Evolutionary conservation across 2,888 invertebrate genomes (phyloP), one percentile per base, ranked within the genome.

Genomic region (Eugnorisma glareosa): DNA sequence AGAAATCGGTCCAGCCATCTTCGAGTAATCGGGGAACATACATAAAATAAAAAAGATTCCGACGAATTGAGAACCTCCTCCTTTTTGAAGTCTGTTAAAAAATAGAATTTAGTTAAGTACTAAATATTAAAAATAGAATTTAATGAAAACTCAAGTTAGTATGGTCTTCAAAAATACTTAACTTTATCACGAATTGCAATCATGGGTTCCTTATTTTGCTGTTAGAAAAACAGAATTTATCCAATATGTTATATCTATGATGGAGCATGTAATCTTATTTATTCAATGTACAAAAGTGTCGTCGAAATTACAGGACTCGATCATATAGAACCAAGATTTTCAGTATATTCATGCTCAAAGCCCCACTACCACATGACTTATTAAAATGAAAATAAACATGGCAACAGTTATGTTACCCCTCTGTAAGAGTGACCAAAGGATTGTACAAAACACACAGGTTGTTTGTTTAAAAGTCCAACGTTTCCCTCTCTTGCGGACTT

Each of bases 401-500:
- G 31, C 21, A 31, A 51, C n/a, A 61, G 28, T 24, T 35, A 24
- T 40, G 15, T 31, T 21, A 24, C 18, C 18, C 64, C 7, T 28
- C 7, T 66, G 54, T 66, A 57, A 75, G 57, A 66, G 35, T 57
- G 24, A 61, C 18, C n/a, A 79, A 68, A 68, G 68, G 40, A 68
- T 68, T 66, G 18, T 10, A 35, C 24, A 81, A 11, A 54, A 45
- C n/a, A 54, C 24, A 81, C 18, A 75, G 28, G 48, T 66, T 48
- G 54, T 64, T 75, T 82, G 24, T 75, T 57, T 35, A 11, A 43
- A 75, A 82, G 57, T 75, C 48, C 48, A 43, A 35, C 35, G 21
- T 6, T 75, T 43, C 48, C 11, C 21, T 1, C 74, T 40, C 31
- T 5, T 82, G 82, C 8, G 78, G 78, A 35, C 31, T 5, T 82